Percentiles rank a stretch among this genome's conserved stretches.
Conservation (phyloP, 2,888 invertebrate genomes). For the Agrochola macilenta region DNA sequence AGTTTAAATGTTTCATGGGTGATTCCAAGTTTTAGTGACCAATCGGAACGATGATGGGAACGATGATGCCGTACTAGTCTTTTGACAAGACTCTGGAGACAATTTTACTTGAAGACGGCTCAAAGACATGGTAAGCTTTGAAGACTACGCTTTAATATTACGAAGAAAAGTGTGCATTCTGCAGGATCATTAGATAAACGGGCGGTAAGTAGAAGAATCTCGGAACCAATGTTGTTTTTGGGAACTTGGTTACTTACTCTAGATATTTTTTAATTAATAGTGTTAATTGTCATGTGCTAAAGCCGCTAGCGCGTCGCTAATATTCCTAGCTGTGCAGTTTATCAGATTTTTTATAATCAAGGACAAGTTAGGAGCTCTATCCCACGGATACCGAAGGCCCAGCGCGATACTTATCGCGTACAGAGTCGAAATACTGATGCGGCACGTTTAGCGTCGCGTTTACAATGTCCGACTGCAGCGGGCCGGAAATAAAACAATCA, state of each 20-base stretch:
- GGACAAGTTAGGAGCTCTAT: not conserved
- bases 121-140: not conserved
- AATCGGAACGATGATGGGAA: not conserved
- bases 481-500: slow-evolving; percentile 60
- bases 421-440: slow-evolving; percentile 85
- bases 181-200: not conserved
- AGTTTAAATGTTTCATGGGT: not conserved
- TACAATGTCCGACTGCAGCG: slow-evolving; percentile 85
- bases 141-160: not conserved
- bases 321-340: not conserved
- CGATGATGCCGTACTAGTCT: not conserved
- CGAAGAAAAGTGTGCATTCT: not conserved
- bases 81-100: not conserved
- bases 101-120: not conserved
- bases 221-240: not conserved
- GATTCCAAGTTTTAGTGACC: not conserved
- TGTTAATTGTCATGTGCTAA: not conserved
- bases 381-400: slow-evolving; percentile 60
- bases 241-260: not conserved
- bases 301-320: not conserved
- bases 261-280: not conserved
- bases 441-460: slow-evolving; percentile 85
- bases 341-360: not conserved
- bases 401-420: slow-evolving; percentile 74
- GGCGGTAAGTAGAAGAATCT: not conserved